Evolutionary conservation across 2,113 vertebrate genomes (phyloP).

Genomic region (Steatornis caripensis): DNA sequence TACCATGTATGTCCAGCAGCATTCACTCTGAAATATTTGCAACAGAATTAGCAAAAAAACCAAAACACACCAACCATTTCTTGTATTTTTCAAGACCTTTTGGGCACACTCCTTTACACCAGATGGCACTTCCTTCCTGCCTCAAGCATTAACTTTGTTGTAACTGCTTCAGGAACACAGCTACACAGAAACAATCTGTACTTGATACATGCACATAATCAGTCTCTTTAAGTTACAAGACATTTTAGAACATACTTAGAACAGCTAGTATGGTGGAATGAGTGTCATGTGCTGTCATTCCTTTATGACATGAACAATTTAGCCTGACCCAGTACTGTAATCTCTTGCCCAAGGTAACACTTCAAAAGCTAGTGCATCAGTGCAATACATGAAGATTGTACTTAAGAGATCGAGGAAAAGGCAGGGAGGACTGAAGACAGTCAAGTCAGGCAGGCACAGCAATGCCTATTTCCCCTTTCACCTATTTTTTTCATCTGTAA

Average conservation of each 20-base stretch:
- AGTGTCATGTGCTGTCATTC: neutral
- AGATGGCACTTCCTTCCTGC: accelerated
- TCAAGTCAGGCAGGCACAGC: neutral
- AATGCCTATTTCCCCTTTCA: neutral
- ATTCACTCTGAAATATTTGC: neutral
- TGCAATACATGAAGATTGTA: neutral
- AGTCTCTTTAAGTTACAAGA: neutral
- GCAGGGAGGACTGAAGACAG: neutral
- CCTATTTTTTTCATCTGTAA: neutral
- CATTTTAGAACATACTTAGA: neutral
- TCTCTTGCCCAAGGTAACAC: neutral
- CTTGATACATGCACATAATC: neutral
- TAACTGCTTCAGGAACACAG: neutral
- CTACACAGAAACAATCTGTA: neutral
- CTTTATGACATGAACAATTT: neutral
- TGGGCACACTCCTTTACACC: neutral
- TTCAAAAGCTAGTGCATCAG: accelerated
- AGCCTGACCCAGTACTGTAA: neutral
- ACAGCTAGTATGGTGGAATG: neutral
- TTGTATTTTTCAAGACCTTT: neutral
- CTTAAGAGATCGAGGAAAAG: neutral
- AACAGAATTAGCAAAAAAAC: neutral
- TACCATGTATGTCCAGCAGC: neutral
- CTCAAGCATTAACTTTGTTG: neutral
- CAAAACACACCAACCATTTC: neutral